phyloP scores from a whole-genome alignment of 2,113 vertebrate genomes.

The Sylvia atricapilla region DNA sequence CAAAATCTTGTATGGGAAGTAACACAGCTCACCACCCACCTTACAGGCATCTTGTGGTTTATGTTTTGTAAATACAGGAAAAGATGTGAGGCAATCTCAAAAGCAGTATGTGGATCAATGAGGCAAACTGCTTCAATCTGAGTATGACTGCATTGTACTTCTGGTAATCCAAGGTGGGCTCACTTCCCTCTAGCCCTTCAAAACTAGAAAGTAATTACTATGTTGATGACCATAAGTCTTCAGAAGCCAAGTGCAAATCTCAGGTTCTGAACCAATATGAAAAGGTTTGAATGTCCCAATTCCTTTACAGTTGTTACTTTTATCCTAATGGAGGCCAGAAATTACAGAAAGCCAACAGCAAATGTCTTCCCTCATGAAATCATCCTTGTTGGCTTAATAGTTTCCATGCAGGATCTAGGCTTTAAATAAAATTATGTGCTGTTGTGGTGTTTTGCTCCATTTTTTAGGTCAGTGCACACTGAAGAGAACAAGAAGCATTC shows the following conservation, averaged over 20 bases:
- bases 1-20: background rate
- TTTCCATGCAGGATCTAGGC: background rate
- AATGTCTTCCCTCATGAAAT: background rate
- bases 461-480: background rate
- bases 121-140: background rate
- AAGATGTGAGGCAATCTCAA: background rate
- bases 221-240: background rate
- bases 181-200: background rate
- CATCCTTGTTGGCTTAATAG: background rate
- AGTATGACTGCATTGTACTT: background rate
- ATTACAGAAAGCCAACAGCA: background rate
- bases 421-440: background rate
- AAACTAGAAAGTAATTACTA: background rate
- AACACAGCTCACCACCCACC: fast-evolving
- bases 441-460: background rate
- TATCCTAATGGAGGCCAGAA: background rate
- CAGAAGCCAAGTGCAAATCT: background rate
- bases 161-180: background rate
- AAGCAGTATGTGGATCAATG: background rate
- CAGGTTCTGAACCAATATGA: background rate
- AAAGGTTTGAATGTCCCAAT: background rate
- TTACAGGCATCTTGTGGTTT: background rate
- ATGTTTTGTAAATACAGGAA: background rate
- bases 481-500: background rate
- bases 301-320: background rate